These are phyloP conservation scores for Actias luna DNA, from an alignment of 2,888 invertebrate species.

Conservation along the genomic window DNA sequence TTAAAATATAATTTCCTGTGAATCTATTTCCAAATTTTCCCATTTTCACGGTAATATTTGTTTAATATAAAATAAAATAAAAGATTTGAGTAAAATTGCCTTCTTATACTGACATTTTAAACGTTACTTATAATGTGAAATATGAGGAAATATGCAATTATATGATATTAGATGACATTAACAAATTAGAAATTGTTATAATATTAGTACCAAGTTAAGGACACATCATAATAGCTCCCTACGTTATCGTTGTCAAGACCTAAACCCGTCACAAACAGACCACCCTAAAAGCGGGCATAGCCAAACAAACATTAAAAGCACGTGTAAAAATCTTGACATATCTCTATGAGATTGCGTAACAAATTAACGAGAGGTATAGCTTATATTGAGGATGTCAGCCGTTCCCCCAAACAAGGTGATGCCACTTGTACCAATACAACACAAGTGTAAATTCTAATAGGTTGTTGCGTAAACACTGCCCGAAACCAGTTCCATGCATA, in stretches of 20 bases:
- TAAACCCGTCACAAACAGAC: not conserved
- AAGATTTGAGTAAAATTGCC: no score
- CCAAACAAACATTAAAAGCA: not conserved
- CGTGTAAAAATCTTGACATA: slow-evolving; percentile 9
- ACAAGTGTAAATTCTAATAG: slow-evolving; percentile 20
- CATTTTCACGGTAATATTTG: not conserved
- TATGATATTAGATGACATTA: not conserved
- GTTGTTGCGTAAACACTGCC: slow-evolving; percentile 19
- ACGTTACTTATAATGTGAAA: no score
- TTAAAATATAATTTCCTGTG: not conserved
- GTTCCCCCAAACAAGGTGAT: slow-evolving; percentile 10
- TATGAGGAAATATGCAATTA: no score
- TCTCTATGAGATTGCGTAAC: slow-evolving; percentile 9
- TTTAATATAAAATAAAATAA: no score
- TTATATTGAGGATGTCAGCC: slow-evolving; percentile 1
- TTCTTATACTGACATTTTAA: no score
- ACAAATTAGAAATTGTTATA: not conserved
- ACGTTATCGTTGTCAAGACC: not conserved
- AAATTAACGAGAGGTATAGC: slow-evolving; percentile 9
- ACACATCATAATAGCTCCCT: not conserved
- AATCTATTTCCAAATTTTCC: not conserved
- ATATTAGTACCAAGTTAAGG: not conserved
- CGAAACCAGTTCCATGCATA: slow-evolving; percentile 9
- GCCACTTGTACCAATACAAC: slow-evolving; percentile 19
- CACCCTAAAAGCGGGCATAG: not conserved